Evolutionary conservation across 1,140 invertebrate genomes (phyloP).

Genomic region (Anastrepha obliqua): DNA sequence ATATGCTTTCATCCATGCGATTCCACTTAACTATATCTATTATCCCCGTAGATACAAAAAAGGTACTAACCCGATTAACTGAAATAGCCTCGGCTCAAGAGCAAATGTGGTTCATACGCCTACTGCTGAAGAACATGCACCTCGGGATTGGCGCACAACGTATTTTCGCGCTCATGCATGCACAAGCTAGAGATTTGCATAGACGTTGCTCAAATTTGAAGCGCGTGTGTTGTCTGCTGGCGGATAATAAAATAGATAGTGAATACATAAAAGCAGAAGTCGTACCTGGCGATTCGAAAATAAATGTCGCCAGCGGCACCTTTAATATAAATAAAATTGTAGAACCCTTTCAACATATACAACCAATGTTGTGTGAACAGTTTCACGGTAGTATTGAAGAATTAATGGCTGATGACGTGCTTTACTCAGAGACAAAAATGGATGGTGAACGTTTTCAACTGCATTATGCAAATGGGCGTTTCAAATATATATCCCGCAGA

Average conservation of each 20-base stretch:
- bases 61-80: conserved; percentile 77
- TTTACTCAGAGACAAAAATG: conserved; percentile 91
- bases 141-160: conserved; percentile 82
- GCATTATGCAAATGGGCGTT: conserved; percentile 85
- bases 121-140: conserved; percentile 89
- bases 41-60: conserved; percentile 74
- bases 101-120: conserved; percentile 91
- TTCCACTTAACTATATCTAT: no score
- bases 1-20: no score
- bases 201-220: conserved; percentile 82
- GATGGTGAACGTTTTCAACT: conserved; percentile 96
- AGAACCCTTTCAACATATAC: conserved; percentile 85
- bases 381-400: conserved; percentile 82
- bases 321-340: conserved; percentile 77
- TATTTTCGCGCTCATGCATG: conserved; percentile 84
- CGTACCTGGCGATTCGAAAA: neutral
- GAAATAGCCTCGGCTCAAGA: conserved; percentile 81
- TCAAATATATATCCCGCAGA: conserved; percentile 92
- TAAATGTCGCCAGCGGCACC: neutral
- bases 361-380: conserved; percentile 92
- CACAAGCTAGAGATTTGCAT: conserved; percentile 86
- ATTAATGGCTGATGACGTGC: conserved; percentile 74
- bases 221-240: conserved; percentile 77
- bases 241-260: conserved; percentile 58
- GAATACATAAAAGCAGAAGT: neutral